phyloP scores from a whole-genome alignment of 2,888 invertebrate genomes.

The Drosophila austrosaltans region DNA sequence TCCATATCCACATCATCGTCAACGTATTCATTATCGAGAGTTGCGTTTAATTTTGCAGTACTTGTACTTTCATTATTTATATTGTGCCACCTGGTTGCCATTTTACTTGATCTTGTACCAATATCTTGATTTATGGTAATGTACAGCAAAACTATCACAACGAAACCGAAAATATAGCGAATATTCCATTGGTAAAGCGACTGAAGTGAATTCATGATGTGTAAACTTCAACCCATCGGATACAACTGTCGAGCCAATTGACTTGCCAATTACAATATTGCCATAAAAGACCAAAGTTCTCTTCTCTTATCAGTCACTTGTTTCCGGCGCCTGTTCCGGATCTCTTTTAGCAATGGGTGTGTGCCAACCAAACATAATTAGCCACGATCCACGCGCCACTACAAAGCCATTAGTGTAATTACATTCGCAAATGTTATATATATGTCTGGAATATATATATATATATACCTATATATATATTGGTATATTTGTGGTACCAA shows the following conservation, averaged over 20 bases:
- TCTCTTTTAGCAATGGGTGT: no score
- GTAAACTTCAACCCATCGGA: background rate
- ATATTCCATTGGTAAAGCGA: conserved; percentile 37
- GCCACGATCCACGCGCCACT: no score
- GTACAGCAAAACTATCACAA: background rate
- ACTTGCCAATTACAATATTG: no score
- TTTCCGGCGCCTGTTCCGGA: background rate
- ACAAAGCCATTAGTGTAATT: no score
- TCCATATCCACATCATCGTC: background rate
- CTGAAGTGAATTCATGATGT: conserved; percentile 31
- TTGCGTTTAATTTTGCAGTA: no score
- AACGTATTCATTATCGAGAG: background rate
- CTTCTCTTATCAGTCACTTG: background rate
- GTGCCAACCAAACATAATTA: no score
- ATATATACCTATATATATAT: no score
- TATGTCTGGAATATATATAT: no score
- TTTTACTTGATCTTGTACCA: background rate
- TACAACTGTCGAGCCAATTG: conserved; percentile 27
- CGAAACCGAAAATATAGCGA: conserved; percentile 16
- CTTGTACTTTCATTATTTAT: background rate
- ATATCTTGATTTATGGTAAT: background rate
- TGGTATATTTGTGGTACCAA: no score
- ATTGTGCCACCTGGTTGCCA: background rate
- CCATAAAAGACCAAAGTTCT: background rate
- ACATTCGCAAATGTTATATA: no score